phyloP scores from a whole-genome alignment of 1,140 invertebrate species.

The Cydia pomonella region DNA sequence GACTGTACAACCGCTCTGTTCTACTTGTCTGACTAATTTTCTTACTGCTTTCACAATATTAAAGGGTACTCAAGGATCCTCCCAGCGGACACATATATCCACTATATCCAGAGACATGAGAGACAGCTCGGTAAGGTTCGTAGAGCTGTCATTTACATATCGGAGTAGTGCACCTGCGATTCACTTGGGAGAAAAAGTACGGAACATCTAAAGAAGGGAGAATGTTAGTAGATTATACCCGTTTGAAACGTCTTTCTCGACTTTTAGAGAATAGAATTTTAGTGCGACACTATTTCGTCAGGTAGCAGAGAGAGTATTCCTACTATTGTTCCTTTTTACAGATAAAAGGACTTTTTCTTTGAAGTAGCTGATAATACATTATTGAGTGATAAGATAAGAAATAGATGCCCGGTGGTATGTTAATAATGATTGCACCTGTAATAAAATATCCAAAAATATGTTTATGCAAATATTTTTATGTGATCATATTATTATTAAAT shows the following conservation, averaged over 20 bases:
- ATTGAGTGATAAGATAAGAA: too few species aligned
- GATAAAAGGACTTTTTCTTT: neutral
- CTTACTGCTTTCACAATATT: neutral
- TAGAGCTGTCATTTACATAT: slow-evolving; percentile 15
- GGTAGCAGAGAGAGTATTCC: neutral
- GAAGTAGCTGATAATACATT: neutral
- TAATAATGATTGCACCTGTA: too few species aligned
- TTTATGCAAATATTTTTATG: too few species aligned
- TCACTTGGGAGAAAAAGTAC: slow-evolving; percentile 10
- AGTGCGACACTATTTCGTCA: neutral
- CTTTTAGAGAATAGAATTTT: neutral
- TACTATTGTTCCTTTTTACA: neutral
- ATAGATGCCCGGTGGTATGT: too few species aligned
- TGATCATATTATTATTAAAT: too few species aligned
- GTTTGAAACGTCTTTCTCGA: neutral
- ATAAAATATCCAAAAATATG: too few species aligned
- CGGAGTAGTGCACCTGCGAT: slow-evolving; percentile 3
- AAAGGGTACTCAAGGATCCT: neutral
- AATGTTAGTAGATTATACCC: neutral
- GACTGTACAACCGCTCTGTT: too few species aligned
- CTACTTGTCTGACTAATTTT: neutral
- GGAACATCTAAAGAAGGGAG: neutral
- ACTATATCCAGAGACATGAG: too few species aligned
- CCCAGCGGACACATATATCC: neutral
- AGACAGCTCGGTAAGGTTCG: neutral